Evolutionary conservation across 2,113 vertebrate genomes (phyloP), one percentile per base, ranked within the genome.

Genomic region (Mobula hypostoma): DNA sequence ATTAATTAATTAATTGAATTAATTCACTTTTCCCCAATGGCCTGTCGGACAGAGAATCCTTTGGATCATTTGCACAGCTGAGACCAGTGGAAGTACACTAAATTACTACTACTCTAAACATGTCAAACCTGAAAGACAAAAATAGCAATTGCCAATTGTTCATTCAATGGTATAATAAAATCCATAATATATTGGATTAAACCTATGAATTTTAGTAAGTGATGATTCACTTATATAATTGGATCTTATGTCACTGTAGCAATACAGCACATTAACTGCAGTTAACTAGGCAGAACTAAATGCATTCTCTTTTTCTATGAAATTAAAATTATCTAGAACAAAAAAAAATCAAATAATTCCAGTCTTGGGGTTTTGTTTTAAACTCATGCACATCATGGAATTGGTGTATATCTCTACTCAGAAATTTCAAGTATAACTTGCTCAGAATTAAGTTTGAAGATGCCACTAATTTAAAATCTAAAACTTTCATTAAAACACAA

Each of bases 401-500:
- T 17, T 63, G 7, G 61, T 87, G 27, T n/a, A 88, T 27, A 88
- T n/a, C 24, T 15, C 56, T 63, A 29, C 56, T 63, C 48, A 85
- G 5, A 66, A 66, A n/a, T n/a, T 66, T 88, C 56, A 88, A 27
- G 27, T 12, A n/a, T 17, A 88, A 87, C 21, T 63, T 88, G 58
- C 32, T 92, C 2, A 92, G 12, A 92, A 72, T 21, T 40, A 91
- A 91, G 66, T 27, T 2, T 92, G 32, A 63, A 66, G 68, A 72
- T 32, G 70, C 14, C 91, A 93, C 0, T 74, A 29, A 74, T 5
- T 68, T 9, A 40, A 56, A 91, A 17, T 32, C 21, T 14, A 27
- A 14, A 36, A 70, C 91, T 48, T 92, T 70, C 15, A 74, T 93
- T 74, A 76, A 27, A 88, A 83, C 70, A 91, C 61, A 90, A 91